Conservation (phyloP, 2,113 vertebrate genomes). For the Pseudonaja textilis region DNA sequence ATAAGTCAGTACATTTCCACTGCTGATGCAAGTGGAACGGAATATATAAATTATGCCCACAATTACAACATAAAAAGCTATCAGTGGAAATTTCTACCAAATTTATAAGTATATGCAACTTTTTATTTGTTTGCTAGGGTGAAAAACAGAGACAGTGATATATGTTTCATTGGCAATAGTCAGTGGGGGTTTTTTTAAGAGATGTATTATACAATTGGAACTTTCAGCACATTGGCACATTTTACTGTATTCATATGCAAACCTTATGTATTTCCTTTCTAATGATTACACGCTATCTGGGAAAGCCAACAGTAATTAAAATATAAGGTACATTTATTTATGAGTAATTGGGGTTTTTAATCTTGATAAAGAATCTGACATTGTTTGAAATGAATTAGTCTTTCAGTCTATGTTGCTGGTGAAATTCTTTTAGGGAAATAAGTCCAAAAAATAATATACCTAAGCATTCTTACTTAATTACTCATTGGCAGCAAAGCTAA, state of each 20-base stretch:
- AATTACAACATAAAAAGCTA: neutral
- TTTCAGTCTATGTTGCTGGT: neutral
- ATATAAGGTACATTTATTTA: neutral
- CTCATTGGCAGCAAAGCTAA: neutral
- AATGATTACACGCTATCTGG: neutral
- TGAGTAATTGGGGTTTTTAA: constrained; percentile 6
- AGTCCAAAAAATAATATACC: neutral
- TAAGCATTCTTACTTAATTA: neutral
- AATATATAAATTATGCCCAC: constrained; percentile 25
- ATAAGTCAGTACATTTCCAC: constrained; percentile 24
- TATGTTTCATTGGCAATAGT: neutral
- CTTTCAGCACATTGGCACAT: neutral
- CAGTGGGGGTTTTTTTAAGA: neutral
- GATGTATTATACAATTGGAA: neutral
- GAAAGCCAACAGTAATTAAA: neutral
- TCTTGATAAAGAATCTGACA: neutral
- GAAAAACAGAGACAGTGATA: neutral
- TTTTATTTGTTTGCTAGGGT: neutral
- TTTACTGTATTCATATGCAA: neutral
- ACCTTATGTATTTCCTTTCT: neutral
- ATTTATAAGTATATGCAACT: constrained; percentile 10
- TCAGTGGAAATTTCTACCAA: neutral
- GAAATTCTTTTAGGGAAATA: neutral
- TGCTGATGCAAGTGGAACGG: constrained; percentile 32
- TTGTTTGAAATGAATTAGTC: neutral